These are phyloP conservation scores for Oreochromis aureus DNA, from an alignment of 2,113 vertebrate genomes.

Conservation along the genomic window DNA sequence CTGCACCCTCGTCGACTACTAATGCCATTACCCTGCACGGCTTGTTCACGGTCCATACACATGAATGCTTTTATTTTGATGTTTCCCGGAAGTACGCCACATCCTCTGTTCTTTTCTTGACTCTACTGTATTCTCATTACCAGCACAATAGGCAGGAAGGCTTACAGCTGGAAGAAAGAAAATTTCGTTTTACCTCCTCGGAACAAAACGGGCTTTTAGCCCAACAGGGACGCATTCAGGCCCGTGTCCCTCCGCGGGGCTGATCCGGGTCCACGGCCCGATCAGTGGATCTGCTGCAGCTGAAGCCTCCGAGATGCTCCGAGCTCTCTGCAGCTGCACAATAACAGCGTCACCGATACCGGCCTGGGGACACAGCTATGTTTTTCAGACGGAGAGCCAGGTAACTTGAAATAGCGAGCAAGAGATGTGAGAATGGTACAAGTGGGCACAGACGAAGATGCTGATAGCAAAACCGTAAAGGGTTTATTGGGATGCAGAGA, in stretches of 20 bases:
- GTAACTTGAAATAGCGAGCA: constrained; percentile 34
- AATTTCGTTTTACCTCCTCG: neutral
- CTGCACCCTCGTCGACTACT: neutral
- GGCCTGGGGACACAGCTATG: constrained; percentile 64
- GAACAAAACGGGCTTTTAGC: neutral
- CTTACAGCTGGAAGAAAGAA: neutral
- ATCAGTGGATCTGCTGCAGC: constrained; percentile 18
- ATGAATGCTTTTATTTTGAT: neutral
- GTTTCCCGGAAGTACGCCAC: neutral
- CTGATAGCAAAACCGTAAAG: neutral
- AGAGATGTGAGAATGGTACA: neutral
- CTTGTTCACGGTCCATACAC: accelerated
- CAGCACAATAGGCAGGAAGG: neutral
- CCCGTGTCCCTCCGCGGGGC: neutral
- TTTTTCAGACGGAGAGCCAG: constrained; percentile 71
- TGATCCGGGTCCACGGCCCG: constrained; percentile 12
- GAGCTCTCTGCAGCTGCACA: constrained; percentile 42
- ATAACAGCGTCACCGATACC: constrained; percentile 38
- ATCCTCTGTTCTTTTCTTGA: neutral
- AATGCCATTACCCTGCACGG: accelerated
- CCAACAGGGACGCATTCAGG: neutral
- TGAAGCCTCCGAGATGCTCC: constrained; percentile 67
- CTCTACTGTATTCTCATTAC: neutral
- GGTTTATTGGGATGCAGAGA: neutral
- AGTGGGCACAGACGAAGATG: accelerated